phyloP scores from a whole-genome alignment of 2,113 vertebrate species.

The Chascanopsetta lugubris region DNA sequence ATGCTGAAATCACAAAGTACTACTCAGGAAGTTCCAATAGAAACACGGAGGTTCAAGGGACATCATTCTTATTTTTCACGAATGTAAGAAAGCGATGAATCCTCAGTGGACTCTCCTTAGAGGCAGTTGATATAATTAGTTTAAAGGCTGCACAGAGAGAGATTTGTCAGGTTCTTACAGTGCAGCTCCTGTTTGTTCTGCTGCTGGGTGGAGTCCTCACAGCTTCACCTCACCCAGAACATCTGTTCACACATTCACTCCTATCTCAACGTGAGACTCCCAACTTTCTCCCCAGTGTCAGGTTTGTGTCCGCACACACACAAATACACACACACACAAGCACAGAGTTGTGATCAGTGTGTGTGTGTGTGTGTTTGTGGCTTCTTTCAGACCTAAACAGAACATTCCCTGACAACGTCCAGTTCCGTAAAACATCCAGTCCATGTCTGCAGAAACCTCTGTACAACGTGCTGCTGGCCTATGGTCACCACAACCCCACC shows the following conservation, averaged over 20 bases:
- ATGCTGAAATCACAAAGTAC: not conserved
- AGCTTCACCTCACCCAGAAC: not conserved
- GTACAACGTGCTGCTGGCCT: constrained; percentile 91
- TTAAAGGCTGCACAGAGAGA: not conserved
- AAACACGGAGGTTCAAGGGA: not conserved
- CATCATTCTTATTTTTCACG: too few relatives aligned
- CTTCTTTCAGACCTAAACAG: constrained; percentile 89
- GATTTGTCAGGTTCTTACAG: too few relatives aligned
- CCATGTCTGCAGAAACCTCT: constrained; percentile 87
- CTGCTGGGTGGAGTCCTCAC: not conserved
- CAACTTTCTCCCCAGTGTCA: too few relatives aligned
- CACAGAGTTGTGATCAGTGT: not conserved
- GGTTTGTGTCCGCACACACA: too few relatives aligned
- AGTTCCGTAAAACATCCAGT: constrained; percentile 85
- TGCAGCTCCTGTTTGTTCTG: not conserved
- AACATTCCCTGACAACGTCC: constrained; percentile 96
- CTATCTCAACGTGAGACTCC: not conserved
- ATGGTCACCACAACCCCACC: constrained; percentile 88
- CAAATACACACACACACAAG: not conserved
- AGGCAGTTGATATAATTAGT: not conserved
- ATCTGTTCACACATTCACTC: not conserved
- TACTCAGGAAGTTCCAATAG: not conserved
- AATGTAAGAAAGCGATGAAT: too few relatives aligned
- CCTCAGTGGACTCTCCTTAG: too few relatives aligned
- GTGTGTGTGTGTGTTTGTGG: not conserved